Base-by-base conservation (phyloP, 2,888 invertebrate genomes). In the Thereva nobilitata region DNA sequence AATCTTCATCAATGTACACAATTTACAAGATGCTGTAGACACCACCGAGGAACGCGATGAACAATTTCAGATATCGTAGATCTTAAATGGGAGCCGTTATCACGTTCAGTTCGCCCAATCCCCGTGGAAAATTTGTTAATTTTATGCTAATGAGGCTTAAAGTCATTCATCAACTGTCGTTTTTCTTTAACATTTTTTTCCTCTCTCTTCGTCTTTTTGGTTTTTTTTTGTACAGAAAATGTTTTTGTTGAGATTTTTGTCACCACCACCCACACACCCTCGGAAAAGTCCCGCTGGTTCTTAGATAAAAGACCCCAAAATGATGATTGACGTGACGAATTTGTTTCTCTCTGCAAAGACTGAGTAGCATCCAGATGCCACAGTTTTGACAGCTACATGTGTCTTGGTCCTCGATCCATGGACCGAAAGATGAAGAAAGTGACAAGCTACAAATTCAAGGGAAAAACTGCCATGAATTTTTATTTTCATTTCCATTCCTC, bases 91-190 rank as follows among this genome's bases (percentile, higher is more conserved):
- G 23, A 23, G 23, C 23, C 23, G 23, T 23, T 23, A 23, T 23
- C 23, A 23, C 23, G 23, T 23, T 23, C 23, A 23, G 23, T 23
- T 23, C 23, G 23, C 23, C 23, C 23, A 61, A 50, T 37, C 41
- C 55, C 42, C 55, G 40, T 9, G 55, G 41, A 42, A 55, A 41
- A 45, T 59, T 41, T 37, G 47, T 59, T 47, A 47, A 59, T 47
- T 61, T 50, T 37, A 61, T 61, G 50, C 61, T 61, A 61, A 61
- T 61, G 61, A 41, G 50, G n/a, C 50, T 40, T 50, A 41, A 23
- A 50, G 61, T 61, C 49, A 50, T 50, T 61, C 50, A 61, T 61
- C 61, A 61, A 23, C 12, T 47, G 38, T 44, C 59, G 10, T 59
- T 47, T 59, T 23, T 23, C 23, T 23, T 23, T 2, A 23, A 2